phyloP scores from a whole-genome alignment of 2,888 invertebrate species.

The Nyleta sp. region DNA sequence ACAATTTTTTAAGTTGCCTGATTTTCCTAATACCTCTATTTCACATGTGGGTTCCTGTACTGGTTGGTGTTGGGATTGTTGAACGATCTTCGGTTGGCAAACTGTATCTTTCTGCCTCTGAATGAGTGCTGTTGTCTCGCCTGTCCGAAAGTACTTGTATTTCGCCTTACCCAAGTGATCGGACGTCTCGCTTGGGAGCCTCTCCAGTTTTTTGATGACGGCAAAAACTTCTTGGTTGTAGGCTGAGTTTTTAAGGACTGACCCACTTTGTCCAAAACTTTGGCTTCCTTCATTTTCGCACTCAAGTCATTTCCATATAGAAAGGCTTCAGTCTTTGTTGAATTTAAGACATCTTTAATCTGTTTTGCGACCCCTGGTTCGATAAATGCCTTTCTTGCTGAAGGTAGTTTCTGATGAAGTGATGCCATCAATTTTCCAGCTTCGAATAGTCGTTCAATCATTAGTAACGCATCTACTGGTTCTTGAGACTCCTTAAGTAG shows the following conservation, averaged over 20 bases:
- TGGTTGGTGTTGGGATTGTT: background rate
- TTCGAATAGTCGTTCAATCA: slow-evolving; percentile 20
- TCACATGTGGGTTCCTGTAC: background rate
- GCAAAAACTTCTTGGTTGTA: background rate
- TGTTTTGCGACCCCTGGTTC: slow-evolving; percentile 9
- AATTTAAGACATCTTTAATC: slow-evolving; percentile 11
- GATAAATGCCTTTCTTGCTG: slow-evolving; percentile 23
- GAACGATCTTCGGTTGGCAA: background rate
- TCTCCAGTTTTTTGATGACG: background rate
- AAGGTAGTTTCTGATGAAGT: slow-evolving; percentile 12
- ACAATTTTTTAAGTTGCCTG: background rate
- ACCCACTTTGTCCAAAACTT: slow-evolving; percentile 5
- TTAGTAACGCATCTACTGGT: slow-evolving; percentile 10
- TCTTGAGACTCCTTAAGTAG: background rate
- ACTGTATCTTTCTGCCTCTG: background rate
- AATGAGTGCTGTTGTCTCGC: slow-evolving; percentile 71
- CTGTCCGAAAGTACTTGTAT: background rate
- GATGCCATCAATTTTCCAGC: slow-evolving; percentile 14
- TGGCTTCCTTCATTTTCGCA: slow-evolving; percentile 24
- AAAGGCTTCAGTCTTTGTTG: background rate
- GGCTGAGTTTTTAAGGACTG: slow-evolving; percentile 15
- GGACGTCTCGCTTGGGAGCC: background rate
- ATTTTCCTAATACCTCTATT: too few relatives aligned
- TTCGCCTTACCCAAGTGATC: background rate
- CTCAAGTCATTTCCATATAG: background rate